phyloP scores from a whole-genome alignment of 1,140 invertebrate genomes.

The Heterodera schachtii region DNA sequence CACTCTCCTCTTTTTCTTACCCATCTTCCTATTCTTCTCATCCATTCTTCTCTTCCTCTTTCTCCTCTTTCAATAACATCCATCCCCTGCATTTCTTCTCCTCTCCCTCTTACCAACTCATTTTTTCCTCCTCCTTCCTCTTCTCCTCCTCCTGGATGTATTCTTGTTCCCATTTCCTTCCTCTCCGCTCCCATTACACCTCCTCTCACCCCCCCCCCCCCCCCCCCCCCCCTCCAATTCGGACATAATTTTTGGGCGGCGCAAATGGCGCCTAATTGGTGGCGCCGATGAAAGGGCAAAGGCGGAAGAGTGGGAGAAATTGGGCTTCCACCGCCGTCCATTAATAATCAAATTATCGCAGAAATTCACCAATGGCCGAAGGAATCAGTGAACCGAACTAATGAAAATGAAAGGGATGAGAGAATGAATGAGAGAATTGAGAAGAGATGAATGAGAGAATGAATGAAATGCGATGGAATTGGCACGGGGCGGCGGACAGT shows the following conservation, averaged over 20 bases:
- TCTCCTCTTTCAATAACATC: neutral
- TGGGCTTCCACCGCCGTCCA: neutral
- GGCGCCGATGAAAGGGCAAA: slow-evolving; percentile 2
- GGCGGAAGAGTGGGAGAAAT: slow-evolving; percentile 3
- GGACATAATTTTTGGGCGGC: slow-evolving; percentile 11
- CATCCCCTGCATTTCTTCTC: neutral
- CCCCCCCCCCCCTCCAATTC: neutral
- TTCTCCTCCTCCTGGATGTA: neutral
- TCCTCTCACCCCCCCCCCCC: neutral
- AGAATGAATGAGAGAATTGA: neutral
- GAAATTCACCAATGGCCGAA: slow-evolving; percentile 12
- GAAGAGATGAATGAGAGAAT: neutral
- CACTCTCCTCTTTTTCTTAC: no score
- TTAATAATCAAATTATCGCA: slow-evolving; percentile 32
- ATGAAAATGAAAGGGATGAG: neutral
- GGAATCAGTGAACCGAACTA: slow-evolving; percentile 6
- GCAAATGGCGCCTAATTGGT: slow-evolving; percentile 15
- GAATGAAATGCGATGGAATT: slow-evolving; percentile 17
- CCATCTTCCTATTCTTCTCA: no score
- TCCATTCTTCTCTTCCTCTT: neutral
- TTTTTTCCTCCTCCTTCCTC: neutral
- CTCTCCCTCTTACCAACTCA: neutral
- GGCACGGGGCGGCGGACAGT: neutral
- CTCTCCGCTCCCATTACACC: neutral
- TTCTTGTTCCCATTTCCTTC: neutral